Evolutionary conservation across 1,140 invertebrate species (phyloP), one percentile per base, ranked within the genome.

Genomic region (Anastatus disparis): DNA sequence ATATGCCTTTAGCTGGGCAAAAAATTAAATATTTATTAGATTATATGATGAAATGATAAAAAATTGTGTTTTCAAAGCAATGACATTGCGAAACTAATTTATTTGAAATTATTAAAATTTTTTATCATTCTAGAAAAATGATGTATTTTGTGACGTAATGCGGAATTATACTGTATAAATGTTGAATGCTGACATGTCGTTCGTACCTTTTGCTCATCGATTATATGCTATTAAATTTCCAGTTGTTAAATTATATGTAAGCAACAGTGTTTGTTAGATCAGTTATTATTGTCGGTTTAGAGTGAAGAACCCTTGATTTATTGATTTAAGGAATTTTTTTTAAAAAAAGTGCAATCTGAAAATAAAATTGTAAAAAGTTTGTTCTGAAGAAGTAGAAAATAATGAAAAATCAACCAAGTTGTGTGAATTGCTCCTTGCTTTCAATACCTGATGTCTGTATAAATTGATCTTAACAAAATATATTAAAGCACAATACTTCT

Each of bases 281-380:
- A 58, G 53, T 12, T 50, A 71, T 63, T 71, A 48, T 58, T 13
- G 40, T 64, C 22, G 26, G 64, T 26, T 70, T 17, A 58, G 50
- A 71, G 12, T 63, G 63, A 70, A n/a, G n/a, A 20, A 40, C 35
- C 40, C 52, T 65, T 58, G n/a, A 61, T 66, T 59, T 55, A 58
- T 70, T 65, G 29, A 62, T 74, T 70, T 65, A 48, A 70, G 20
- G 38, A 62, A n/a, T n/a, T n/a, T n/a, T 46, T 61, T 40, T 70
- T 35, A 31, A 52, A 31, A 68, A 74, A 68, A 74, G 72, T 74
- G 72, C 67, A 74, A 74, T 74, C 63, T 74, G 72, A 74, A 74
- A 74, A 68, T 74, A 74, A 55, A 65, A 56, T 70, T 62, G 64
- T 64, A 73, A 69, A 73, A 72, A 58, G 29, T 50, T 58, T 59